A percentile compares a stretch with the other conserved stretches of the same genome.
Evolutionary conservation across 2,113 vertebrate genomes (phyloP).

Genomic region (Cavia aperea): DNA sequence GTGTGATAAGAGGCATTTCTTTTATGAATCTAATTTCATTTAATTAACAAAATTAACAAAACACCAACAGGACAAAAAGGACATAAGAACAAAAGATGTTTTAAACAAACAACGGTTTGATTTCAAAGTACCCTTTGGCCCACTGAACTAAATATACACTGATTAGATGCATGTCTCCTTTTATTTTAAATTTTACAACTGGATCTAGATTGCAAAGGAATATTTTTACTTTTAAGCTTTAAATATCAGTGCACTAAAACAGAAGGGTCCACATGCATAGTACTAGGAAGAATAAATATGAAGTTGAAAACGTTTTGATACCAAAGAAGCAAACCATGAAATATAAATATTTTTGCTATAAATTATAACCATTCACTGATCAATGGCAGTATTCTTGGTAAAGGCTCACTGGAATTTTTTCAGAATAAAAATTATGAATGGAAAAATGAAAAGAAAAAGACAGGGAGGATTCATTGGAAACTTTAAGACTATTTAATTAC

Average conservation of each 20-base stretch:
- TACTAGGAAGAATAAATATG: neutral
- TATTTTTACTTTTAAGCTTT: conserved; percentile 39
- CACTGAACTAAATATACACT: neutral
- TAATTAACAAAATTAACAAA: conserved; percentile 32
- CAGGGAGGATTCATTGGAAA: neutral
- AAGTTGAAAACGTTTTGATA: neutral
- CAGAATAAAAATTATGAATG: conserved; percentile 16
- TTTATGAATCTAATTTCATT: conserved; percentile 36
- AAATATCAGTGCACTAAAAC: conserved; percentile 30
- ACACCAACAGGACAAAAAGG: neutral
- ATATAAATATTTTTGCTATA: neutral
- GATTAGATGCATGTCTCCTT: conserved; percentile 5
- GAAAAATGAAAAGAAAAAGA: conserved; percentile 23
- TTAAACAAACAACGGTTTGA: conserved; percentile 16
- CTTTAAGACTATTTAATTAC: neutral
- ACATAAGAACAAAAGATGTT: conserved; percentile 11
- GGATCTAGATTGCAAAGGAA: neutral
- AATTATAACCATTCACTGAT: neutral
- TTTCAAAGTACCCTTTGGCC: conserved; percentile 21
- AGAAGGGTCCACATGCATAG: neutral
- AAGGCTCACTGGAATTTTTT: neutral
- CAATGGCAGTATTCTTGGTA: neutral
- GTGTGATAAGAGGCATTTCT: neutral
- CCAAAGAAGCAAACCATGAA: conserved; percentile 7
- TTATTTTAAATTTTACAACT: conserved; percentile 43